phyloP scores from a whole-genome alignment of 35 echinoderm and acorn worm genomes.

The Eucidaris tribuloides region DNA sequence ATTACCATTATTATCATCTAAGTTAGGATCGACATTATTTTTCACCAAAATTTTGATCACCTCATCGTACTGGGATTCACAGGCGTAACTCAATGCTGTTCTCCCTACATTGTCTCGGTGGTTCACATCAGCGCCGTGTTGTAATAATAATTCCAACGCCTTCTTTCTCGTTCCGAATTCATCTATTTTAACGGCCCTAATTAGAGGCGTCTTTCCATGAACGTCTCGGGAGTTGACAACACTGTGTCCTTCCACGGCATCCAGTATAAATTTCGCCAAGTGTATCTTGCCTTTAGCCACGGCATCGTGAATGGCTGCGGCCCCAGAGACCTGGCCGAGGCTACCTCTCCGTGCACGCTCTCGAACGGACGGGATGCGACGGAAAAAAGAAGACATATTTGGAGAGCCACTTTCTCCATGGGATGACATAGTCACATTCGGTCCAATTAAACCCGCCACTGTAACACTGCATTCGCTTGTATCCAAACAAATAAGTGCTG shows the following conservation, averaged over 20 bases:
- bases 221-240: conserved; percentile 70
- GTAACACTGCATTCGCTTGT: too few species aligned
- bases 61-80: conserved; percentile 69
- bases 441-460: background rate
- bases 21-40: conserved; percentile 91
- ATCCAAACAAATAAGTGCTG: too few species aligned
- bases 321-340: conserved; percentile 80
- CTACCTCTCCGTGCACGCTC: conserved; percentile 49
- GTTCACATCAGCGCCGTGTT: conserved; percentile 79
- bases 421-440: background rate
- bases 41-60: conserved; percentile 63
- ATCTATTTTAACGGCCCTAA: conserved; percentile 63
- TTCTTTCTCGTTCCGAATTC: conserved; percentile 40
- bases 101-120: conserved; percentile 76
- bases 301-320: conserved; percentile 76
- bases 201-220: conserved; percentile 91
- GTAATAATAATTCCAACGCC: conserved; percentile 54
- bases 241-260: conserved; percentile 72
- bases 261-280: conserved; percentile 86
- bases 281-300: conserved; percentile 91
- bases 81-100: conserved; percentile 87
- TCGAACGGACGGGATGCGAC: conserved; percentile 53
- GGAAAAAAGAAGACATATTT: conserved; percentile 30
- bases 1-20: conserved; percentile 90
- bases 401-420: background rate